phyloP scores from a whole-genome alignment of 2,888 invertebrate species.

The Trissonchulus sp. region DNA sequence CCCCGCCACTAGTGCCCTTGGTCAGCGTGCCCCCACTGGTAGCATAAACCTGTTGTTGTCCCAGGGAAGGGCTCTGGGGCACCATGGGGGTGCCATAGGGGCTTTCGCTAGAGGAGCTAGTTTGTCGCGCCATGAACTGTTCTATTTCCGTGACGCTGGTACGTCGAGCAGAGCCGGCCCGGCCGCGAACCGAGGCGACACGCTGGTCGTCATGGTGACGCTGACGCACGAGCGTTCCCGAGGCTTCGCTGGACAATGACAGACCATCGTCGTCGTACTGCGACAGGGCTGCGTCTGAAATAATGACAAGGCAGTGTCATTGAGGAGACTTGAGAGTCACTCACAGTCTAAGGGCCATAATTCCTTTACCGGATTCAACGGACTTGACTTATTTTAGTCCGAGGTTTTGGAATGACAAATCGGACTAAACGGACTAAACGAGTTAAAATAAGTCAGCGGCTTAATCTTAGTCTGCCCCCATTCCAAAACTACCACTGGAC shows the following conservation, averaged over 20 bases:
- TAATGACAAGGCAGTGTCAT: too few relatives aligned
- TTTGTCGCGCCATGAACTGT: slow-evolving; percentile 82
- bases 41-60: too few relatives aligned
- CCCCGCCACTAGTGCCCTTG: not conserved
- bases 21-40: not conserved
- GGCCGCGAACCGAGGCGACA: slow-evolving; percentile 74
- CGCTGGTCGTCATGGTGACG: slow-evolving; percentile 29
- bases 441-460: too few relatives aligned
- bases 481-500: too few relatives aligned
- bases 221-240: not conserved
- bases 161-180: slow-evolving; percentile 72
- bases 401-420: too few relatives aligned
- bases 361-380: too few relatives aligned
- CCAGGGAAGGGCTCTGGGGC: not conserved
- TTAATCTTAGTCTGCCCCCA: too few relatives aligned
- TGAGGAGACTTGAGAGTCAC: too few relatives aligned
- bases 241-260: slow-evolving; percentile 11
- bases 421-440: too few relatives aligned
- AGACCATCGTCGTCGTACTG: slow-evolving; percentile 31
- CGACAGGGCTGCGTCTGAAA: slow-evolving; percentile 21
- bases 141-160: slow-evolving; percentile 85
- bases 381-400: too few relatives aligned
- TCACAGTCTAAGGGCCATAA: too few relatives aligned
- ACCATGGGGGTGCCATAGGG: not conserved
- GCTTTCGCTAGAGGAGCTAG: not conserved